These are phyloP conservation scores for Holothuria scabra DNA, from an alignment of 53 echinoderm and acorn worm species.

Conservation along the genomic window DNA sequence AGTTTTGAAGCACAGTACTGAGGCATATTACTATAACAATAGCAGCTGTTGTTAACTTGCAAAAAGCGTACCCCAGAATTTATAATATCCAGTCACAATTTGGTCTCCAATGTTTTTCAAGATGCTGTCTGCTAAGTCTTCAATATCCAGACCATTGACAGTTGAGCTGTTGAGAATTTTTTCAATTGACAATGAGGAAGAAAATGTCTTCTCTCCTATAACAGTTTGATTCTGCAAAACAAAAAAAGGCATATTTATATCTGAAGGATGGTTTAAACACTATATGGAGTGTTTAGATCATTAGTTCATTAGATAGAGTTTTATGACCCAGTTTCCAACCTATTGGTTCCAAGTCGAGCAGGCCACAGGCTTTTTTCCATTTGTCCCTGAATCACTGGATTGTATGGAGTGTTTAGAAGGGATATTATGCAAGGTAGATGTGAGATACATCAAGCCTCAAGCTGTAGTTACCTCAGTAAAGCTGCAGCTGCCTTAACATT, in stretches of 20 bases:
- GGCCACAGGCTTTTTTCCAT: no score
- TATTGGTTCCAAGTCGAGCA: no score
- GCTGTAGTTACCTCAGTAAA: no score
- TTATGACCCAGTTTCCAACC: no score
- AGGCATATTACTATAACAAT: neutral
- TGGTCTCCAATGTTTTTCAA: constrained; percentile 57
- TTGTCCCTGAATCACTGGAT: no score
- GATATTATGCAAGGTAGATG: neutral
- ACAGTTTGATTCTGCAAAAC: constrained; percentile 64
- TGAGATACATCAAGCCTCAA: no score
- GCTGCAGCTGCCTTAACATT: no score
- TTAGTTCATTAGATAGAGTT: no score
- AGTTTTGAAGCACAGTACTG: neutral
- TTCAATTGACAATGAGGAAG: constrained; percentile 18
- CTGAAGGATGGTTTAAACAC: neutral
- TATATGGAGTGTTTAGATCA: no score
- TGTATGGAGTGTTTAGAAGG: constrained; percentile 8
- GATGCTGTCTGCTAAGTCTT: constrained; percentile 61
- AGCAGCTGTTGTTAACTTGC: no score
- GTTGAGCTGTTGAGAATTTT: constrained; percentile 20
- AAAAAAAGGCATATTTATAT: neutral
- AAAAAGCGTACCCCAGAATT: constrained; percentile 60
- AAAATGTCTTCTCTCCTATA: constrained; percentile 54
- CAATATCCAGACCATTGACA: constrained; percentile 66
- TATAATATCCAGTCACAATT: constrained; percentile 53